Evolutionary conservation across 2,797 vertebrate species (phyloP).

Genomic region (Semotilus atromaculatus): DNA sequence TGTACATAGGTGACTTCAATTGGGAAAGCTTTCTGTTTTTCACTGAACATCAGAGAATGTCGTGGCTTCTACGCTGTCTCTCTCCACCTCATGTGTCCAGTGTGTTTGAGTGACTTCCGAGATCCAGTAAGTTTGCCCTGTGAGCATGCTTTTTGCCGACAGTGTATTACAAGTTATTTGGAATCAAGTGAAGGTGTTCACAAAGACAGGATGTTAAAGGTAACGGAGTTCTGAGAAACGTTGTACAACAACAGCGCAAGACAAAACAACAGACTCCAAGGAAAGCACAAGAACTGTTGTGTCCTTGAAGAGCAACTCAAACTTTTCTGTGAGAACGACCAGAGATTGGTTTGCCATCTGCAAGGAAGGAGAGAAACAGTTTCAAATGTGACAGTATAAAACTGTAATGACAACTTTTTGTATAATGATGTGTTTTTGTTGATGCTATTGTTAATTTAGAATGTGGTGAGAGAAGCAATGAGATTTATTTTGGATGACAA

Average conservation of each 20-base stretch:
- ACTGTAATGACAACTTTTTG: neutral
- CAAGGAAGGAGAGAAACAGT: constrained; percentile 59
- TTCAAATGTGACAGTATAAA: neutral
- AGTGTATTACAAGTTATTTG: constrained; percentile 42
- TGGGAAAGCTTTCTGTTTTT: neutral
- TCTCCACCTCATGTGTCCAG: constrained; percentile 52
- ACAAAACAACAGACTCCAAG: neutral
- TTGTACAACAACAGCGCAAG: constrained; percentile 18
- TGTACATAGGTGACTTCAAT: neutral
- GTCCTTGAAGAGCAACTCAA: constrained; percentile 22
- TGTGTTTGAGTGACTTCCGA: constrained; percentile 46
- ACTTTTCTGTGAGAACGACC: constrained; percentile 55
- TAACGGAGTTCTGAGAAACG: constrained; percentile 51
- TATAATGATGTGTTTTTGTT: neutral
- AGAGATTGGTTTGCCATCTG: constrained; percentile 66
- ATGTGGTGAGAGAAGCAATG: constrained; percentile 1
- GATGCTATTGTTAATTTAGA: neutral
- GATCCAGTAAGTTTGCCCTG: constrained; percentile 58
- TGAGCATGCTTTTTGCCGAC: constrained; percentile 51
- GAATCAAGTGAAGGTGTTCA: neutral
- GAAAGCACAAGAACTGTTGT: constrained; percentile 1
- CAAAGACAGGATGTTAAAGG: constrained; percentile 28
- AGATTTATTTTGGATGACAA: constrained; percentile 24
- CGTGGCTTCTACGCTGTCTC: constrained; percentile 46
- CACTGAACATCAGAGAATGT: neutral